Evolutionary conservation across 1,140 invertebrate genomes (phyloP).

Genomic region (Euura saliciscinereae): DNA sequence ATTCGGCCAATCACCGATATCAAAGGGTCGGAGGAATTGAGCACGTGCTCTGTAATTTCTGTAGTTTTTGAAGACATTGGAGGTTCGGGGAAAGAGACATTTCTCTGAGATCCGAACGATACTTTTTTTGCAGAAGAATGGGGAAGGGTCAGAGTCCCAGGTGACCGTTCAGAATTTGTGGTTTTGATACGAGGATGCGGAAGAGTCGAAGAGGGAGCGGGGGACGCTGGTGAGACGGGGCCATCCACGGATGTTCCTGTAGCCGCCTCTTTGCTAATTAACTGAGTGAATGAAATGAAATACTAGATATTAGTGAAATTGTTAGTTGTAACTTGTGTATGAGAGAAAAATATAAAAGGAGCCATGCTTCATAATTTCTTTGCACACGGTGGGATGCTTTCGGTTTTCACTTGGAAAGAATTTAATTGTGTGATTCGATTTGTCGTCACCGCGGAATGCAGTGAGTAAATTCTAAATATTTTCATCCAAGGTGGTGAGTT

Average conservation of each 20-base stretch:
- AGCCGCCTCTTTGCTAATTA: constrained; percentile 39
- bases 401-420: too few relatives aligned
- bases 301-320: constrained; percentile 39
- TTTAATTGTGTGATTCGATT: not conserved
- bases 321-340: constrained; percentile 30
- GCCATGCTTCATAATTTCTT: too few relatives aligned
- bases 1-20: not conserved
- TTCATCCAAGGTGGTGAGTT: not conserved
- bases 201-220: constrained; percentile 13
- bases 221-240: constrained; percentile 32
- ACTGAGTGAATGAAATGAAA: constrained; percentile 32
- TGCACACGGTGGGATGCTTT: too few relatives aligned
- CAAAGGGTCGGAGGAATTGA: not conserved
- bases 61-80: constrained; percentile 32
- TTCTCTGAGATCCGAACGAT: constrained; percentile 34
- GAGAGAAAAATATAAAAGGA: not conserved
- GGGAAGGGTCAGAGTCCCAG: constrained; percentile 39
- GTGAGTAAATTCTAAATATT: too few relatives aligned
- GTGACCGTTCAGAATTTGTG: constrained; percentile 35
- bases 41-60: constrained; percentile 15
- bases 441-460: not conserved
- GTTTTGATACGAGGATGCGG: constrained; percentile 28
- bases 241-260: constrained; percentile 47
- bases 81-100: constrained; percentile 43
- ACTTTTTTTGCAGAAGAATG: constrained; percentile 32